Conservation (phyloP, 2,797 vertebrate genomes). For the Lagocephalus sceleratus region DNA sequence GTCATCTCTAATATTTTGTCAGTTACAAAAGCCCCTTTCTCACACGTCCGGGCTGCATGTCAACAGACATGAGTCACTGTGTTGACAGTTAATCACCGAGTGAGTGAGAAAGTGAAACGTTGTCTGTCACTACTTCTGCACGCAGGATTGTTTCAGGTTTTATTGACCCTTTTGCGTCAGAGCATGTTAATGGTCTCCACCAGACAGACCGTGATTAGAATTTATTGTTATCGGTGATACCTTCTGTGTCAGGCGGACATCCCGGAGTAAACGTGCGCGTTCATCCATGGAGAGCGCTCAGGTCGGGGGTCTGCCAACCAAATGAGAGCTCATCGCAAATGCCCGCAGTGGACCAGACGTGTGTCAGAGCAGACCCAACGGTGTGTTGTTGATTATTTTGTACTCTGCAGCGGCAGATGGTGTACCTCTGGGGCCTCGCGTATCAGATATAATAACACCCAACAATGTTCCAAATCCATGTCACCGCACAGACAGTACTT, state of each 20-base stretch:
- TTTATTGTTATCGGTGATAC: neutral
- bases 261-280: conserved; percentile 8
- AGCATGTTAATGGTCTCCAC: too few species aligned
- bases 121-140: conserved; percentile 14
- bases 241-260: conserved; percentile 4
- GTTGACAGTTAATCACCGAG: neutral
- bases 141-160: neutral
- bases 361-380: conserved; percentile 22
- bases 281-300: conserved; percentile 8
- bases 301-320: conserved; percentile 33
- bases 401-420: conserved; percentile 15
- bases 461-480: conserved; percentile 23
- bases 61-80: conserved; percentile 30
- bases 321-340: conserved; percentile 50
- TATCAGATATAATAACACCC: conserved; percentile 45
- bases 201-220: conserved; percentile 4
- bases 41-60: conserved; percentile 5
- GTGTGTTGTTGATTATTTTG: conserved; percentile 18
- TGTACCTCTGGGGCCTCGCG: conserved; percentile 50
- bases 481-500: conserved; percentile 25
- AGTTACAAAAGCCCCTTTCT: conserved; percentile 6
- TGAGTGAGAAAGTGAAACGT: conserved; percentile 54
- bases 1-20: neutral
- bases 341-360: conserved; percentile 55
- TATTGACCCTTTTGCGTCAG: too few species aligned